Evolutionary conservation across 2,113 vertebrate species (phyloP).

Genomic region (Engraulis encrasicolus): DNA sequence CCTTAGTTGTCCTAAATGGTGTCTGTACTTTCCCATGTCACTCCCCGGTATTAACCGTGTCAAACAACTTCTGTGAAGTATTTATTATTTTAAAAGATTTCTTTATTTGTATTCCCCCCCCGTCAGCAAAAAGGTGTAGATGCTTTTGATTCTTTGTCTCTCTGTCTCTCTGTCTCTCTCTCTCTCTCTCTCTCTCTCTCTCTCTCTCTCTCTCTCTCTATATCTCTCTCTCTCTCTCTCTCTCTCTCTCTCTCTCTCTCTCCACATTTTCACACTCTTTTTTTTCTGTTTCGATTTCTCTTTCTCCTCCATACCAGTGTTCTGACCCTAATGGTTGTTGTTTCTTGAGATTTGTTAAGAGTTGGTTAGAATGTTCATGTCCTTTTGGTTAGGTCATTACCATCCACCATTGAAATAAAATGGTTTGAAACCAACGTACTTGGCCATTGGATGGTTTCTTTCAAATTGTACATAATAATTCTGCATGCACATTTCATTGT

Average conservation of each 20-base stretch:
- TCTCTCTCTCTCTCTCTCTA: background rate
- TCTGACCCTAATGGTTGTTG: background rate
- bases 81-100: background rate
- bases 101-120: background rate
- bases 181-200: background rate
- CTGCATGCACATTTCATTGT: background rate
- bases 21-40: slow-evolving; percentile 23
- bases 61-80: slow-evolving; percentile 29
- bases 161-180: background rate
- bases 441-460: slow-evolving; percentile 16
- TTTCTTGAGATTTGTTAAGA: background rate
- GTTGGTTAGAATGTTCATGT: slow-evolving; percentile 38
- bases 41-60: background rate
- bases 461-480: background rate
- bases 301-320: background rate
- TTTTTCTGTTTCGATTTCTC: too few species aligned
- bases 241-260: background rate
- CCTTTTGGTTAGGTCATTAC: slow-evolving; percentile 47
- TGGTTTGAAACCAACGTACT: slow-evolving; percentile 51
- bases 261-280: too few species aligned
- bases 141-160: background rate
- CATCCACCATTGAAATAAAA: slow-evolving; percentile 60
- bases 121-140: background rate
- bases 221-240: background rate
- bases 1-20: slow-evolving; percentile 43